A percentile compares a stretch with the other conserved stretches of the same genome.
Conservation (phyloP, 2,797 vertebrate species). For the Gymnothorax javanicus region DNA sequence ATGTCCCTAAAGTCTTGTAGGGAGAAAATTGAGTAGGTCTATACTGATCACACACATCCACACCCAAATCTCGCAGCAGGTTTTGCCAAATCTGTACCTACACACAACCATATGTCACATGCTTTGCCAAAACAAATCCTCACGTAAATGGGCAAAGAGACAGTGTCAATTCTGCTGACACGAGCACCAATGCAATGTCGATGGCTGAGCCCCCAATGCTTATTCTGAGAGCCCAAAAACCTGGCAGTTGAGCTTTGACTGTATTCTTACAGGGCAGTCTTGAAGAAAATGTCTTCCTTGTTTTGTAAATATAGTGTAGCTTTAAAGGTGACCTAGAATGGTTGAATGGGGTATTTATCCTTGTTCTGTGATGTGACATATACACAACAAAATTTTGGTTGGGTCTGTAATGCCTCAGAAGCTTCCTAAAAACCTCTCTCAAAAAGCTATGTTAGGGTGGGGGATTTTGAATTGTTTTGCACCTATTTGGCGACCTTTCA, state of each 20-base stretch:
- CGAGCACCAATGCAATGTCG: not conserved
- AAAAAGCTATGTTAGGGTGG: no score
- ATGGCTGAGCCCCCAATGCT: not conserved
- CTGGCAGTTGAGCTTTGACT: not conserved
- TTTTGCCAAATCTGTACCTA: not conserved
- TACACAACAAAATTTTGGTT: no score
- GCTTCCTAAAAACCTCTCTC: no score
- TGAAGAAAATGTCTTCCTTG: not conserved
- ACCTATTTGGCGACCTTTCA: no score
- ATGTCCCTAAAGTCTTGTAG: no score
- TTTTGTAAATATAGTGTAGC: not conserved
- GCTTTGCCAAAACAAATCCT: not conserved
- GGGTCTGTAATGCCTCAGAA: no score
- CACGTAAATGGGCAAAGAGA: not conserved
- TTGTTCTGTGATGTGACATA: no score
- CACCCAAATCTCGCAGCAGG: not conserved
- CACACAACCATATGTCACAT: not conserved
- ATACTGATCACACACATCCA: not conserved
- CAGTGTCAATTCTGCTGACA: not conserved
- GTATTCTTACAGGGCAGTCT: not conserved
- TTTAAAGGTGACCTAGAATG: no score
- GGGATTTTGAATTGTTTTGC: no score
- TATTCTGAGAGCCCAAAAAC: not conserved
- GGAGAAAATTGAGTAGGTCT: no score
- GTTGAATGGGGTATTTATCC: no score